Base-by-base conservation (phyloP, 1,140 invertebrate species). In the Anagrus nilaparvatae region DNA sequence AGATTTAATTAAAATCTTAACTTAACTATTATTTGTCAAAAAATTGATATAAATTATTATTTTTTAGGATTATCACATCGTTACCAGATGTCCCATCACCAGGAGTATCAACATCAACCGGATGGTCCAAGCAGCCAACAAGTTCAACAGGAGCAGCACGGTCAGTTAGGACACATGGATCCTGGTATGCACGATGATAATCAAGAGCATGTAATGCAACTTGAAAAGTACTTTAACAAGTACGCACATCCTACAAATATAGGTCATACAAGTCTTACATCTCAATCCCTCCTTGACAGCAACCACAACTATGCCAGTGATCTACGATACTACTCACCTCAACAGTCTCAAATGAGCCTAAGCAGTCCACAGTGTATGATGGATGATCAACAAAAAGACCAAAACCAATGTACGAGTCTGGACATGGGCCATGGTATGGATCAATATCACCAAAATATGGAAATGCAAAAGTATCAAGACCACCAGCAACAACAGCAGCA, bases 211-310 rank as follows among this genome's bases (percentile, higher is more conserved):
- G 47, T 50, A 2, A 30, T 65, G 20, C 65, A 71, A 20, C 48
- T 72, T 24, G 67, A 71, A 39, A 72, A 71, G 36, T 72, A 71
- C 47, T 68, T 71, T 43, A 71, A 72, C 47, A 71, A 72, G 44
- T 72, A 72, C 48, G 50, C 58, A 1, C 63, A 67, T 25, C 56
- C 62, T 5, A 51, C 55, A n/a, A 61, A 50, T 34, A 46, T 64
- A 9, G 34, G 23, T 7, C 66, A 69, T 19, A 58, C 60, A 12
- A 67, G 59, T 34, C 37, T 65, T 23, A 50, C 58, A 0, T 45
- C 60, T 0, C 67, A 67, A 18, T 67, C 53, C 42, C 43, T 67
- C 2, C 44, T 72, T 20, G 70, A 72, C 50, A 68, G 61, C 29
- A 72, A 72, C 43, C 70, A 72, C 49, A 72, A 72, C 49, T 72